Conservation (phyloP, 2,888 invertebrate species). For the Melieria picta region DNA sequence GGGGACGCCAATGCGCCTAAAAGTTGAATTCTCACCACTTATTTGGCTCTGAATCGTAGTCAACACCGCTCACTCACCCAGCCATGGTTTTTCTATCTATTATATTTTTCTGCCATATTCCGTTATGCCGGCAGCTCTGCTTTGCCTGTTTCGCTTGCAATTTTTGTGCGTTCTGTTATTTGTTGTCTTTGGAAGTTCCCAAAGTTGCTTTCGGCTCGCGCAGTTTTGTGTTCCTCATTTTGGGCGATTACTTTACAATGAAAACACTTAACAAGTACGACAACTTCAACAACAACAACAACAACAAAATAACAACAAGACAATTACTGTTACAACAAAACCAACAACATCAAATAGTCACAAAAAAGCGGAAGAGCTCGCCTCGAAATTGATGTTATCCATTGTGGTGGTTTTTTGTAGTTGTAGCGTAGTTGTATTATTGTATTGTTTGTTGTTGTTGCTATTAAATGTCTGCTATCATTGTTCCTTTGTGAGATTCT, state of each 20-base stretch:
- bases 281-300: constrained; percentile 22
- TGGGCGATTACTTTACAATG: neutral
- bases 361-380: neutral
- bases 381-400: neutral
- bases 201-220: no score
- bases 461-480: constrained; percentile 28
- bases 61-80: no score
- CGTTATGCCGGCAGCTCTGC: neutral
- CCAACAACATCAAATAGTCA: neutral
- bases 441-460: constrained; percentile 4
- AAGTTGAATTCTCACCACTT: no score
- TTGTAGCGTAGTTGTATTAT: neutral
- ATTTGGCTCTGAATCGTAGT: no score
- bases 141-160: neutral
- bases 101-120: no score
- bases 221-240: no score
- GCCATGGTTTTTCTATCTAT: no score
- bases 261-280: constrained; percentile 15
- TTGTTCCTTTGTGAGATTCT: constrained; percentile 26
- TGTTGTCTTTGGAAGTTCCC: neutral
- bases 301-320: neutral
- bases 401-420: neutral
- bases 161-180: neutral
- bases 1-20: no score
- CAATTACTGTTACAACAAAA: no score